Evolutionary conservation across 1,140 invertebrate genomes (phyloP).

Genomic region (Paralvinella palmiformis): DNA sequence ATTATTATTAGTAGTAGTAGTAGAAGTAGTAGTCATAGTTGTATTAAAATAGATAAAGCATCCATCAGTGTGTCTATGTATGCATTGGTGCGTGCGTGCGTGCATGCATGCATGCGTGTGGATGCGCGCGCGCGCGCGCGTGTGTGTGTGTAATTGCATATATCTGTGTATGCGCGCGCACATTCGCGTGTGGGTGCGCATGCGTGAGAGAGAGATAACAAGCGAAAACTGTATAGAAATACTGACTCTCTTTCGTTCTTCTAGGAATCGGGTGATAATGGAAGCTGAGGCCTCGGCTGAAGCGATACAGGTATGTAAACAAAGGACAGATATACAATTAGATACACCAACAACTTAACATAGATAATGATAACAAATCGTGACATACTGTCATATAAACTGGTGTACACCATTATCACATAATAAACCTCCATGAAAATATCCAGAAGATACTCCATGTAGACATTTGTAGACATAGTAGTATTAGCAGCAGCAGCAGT

Average conservation of each 20-base stretch:
- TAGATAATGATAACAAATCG: too few relatives aligned
- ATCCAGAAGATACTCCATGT: too few relatives aligned
- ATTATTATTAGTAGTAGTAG: not conserved
- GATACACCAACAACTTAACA: not conserved
- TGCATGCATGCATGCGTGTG: not conserved
- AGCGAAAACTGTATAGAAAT: not conserved
- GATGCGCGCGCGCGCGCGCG: not conserved
- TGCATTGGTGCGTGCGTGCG: not conserved
- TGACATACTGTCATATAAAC: too few relatives aligned
- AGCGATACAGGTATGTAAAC: slow-evolving; percentile 60
- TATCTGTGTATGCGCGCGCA: not conserved
- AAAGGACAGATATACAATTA: not conserved
- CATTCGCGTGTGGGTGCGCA: not conserved
- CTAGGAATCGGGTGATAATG: slow-evolving; percentile 66
- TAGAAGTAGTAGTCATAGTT: not conserved
- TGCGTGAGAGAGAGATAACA: not conserved
- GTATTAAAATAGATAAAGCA: not conserved
- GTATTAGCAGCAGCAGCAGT: too few relatives aligned
- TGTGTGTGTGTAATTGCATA: not conserved
- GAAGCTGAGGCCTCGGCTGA: slow-evolving; percentile 95
- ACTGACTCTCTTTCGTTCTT: slow-evolving; percentile 15
- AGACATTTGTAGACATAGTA: too few relatives aligned
- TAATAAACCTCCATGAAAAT: too few relatives aligned
- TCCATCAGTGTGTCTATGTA: not conserved
- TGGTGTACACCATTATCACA: too few relatives aligned